phyloP scores from a whole-genome alignment of 2,888 invertebrate species.

The Resseliella maxima region DNA sequence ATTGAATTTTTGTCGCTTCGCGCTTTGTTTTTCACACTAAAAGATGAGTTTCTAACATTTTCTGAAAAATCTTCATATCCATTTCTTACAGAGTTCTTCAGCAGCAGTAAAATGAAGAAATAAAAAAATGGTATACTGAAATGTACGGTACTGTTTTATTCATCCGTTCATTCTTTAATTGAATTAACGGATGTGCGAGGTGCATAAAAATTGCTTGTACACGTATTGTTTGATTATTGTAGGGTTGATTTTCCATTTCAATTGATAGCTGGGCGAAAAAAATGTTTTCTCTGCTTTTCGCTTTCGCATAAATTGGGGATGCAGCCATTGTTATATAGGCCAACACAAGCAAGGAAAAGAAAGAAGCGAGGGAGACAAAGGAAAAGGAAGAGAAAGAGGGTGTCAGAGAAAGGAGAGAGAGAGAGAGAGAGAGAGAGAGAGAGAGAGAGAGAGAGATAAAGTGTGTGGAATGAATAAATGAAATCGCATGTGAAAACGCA shows the following conservation, averaged over 20 bases:
- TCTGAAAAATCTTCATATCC: neutral
- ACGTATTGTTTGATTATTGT: neutral
- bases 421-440: no score
- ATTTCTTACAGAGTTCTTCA: neutral
- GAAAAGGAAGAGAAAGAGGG: no score
- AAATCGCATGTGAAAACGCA: slow-evolving; percentile 33
- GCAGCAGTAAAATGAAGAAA: no score
- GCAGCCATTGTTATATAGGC: slow-evolving; percentile 26
- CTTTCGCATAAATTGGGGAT: slow-evolving; percentile 20
- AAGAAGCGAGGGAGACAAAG: no score
- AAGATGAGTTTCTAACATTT: neutral
- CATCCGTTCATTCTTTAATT: slow-evolving; percentile 12
- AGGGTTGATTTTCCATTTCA: slow-evolving; percentile 12
- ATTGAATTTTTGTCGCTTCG: neutral
- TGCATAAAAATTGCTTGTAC: slow-evolving; percentile 19
- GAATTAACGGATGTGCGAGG: slow-evolving; percentile 48
- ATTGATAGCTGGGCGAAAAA: neutral
- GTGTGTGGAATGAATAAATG: slow-evolving; percentile 36
- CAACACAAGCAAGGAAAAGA: neutral
- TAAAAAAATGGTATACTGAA: neutral
- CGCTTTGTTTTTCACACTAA: neutral
- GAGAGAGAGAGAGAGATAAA: neutral
- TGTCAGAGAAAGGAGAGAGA: no score
- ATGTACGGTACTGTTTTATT: slow-evolving; percentile 2
- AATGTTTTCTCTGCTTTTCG: neutral